These are phyloP conservation scores for Oconnorella tubifera DNA, from an alignment of 2,888 invertebrate genomes.

Conservation along the genomic window DNA sequence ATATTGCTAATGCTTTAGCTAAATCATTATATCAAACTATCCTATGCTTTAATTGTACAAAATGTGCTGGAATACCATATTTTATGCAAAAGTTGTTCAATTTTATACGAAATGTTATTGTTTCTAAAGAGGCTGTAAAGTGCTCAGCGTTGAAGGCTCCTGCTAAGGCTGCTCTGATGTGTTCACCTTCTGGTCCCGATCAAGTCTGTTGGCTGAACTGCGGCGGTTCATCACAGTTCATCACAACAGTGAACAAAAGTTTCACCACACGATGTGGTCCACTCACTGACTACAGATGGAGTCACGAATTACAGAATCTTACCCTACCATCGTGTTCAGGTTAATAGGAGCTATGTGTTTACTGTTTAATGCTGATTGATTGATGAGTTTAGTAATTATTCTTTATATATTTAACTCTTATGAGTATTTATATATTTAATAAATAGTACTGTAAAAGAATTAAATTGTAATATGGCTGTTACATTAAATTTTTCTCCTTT, in stretches of 20 bases:
- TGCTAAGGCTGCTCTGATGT: constrained; percentile 40
- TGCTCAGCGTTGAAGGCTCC: constrained; percentile 39
- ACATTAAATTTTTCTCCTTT: too few relatives aligned
- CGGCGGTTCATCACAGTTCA: constrained; percentile 4
- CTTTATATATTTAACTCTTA: not conserved
- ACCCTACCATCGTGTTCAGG: constrained; percentile 50
- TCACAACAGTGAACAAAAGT: not conserved
- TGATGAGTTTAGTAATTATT: not conserved
- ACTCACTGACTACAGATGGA: constrained; percentile 45
- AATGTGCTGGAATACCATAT: too few relatives aligned
- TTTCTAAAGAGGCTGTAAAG: constrained; percentile 28
- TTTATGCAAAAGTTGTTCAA: too few relatives aligned
- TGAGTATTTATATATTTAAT: not conserved
- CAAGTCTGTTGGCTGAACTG: constrained; percentile 38
- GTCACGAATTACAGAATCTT: constrained; percentile 39
- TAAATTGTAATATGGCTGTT: too few relatives aligned
- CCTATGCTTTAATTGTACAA: too few relatives aligned
- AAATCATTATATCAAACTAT: too few relatives aligned
- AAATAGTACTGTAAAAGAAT: too few relatives aligned
- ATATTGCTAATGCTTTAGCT: too few relatives aligned
- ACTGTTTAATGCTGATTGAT: not conserved
- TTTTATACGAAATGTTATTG: too few relatives aligned
- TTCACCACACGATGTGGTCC: constrained; percentile 40
- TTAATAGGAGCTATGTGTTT: constrained; percentile 32
- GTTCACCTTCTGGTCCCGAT: constrained; percentile 37